phyloP scores from a whole-genome alignment of 2,113 vertebrate species.

The Rhinichthys klamathensis region DNA sequence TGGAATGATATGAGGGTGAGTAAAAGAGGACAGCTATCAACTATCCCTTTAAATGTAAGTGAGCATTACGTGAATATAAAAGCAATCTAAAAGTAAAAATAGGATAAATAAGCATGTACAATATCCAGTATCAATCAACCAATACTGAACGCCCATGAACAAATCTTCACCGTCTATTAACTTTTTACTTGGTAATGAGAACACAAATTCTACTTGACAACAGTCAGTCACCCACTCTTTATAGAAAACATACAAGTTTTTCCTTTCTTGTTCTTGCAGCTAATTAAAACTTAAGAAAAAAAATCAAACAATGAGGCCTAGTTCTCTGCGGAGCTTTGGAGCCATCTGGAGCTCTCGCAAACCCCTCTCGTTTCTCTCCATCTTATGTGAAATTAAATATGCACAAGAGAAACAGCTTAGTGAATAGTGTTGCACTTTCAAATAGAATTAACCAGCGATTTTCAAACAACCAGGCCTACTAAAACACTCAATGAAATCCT shows the following conservation, averaged over 20 bases:
- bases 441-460: conserved; percentile 65
- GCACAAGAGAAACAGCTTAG: conserved; percentile 54
- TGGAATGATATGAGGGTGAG: background rate
- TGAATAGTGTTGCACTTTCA: conserved; percentile 58
- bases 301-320: conserved; percentile 44
- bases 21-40: background rate
- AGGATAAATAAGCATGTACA: background rate
- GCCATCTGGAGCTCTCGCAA: conserved; percentile 55
- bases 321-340: conserved; percentile 53
- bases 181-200: background rate
- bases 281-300: conserved; percentile 56
- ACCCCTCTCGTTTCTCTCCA: conserved; percentile 50
- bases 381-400: conserved; percentile 61
- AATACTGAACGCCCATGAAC: background rate
- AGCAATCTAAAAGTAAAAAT: background rate
- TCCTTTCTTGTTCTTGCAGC: conserved; percentile 48
- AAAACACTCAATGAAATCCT: conserved; percentile 46
- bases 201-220: conserved; percentile 33
- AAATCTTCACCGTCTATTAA: background rate
- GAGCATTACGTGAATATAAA: background rate
- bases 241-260: conserved; percentile 31
- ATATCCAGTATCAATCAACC: too few species aligned
- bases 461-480: conserved; percentile 34
- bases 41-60: background rate
- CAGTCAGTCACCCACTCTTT: conserved; percentile 25